Evolutionary conservation across 2,888 invertebrate species (phyloP).

Genomic region (Drosophila trichaetosa): DNA sequence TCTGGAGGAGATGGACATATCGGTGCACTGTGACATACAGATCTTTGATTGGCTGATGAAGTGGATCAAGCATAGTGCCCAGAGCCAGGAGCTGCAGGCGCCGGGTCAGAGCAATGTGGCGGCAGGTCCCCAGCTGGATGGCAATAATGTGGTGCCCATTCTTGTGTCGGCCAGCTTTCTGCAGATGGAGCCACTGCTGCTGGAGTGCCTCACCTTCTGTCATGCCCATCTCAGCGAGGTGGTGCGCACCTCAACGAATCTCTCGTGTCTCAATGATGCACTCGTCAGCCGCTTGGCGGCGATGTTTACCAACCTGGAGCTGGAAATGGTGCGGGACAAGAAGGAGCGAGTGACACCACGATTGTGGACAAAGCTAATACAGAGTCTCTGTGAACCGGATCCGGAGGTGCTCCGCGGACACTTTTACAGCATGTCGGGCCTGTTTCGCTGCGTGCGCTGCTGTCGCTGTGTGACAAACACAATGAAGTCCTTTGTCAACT

Average conservation of each 20-base stretch:
- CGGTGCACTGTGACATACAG: conserved; percentile 97
- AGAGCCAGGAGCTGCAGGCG: conserved; percentile 48
- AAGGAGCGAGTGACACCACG: conserved; percentile 95
- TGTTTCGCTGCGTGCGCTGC: conserved; percentile 91
- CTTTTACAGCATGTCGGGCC: conserved; percentile 91
- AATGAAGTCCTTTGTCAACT: conserved; percentile 90
- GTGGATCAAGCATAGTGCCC: conserved; percentile 93
- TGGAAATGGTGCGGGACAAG: conserved; percentile 93
- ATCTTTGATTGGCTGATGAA: conserved; percentile 98
- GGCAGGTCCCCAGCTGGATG: conserved; percentile 88
- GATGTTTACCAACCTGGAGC: conserved; percentile 94
- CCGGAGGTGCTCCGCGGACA: conserved; percentile 92
- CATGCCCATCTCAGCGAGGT: conserved; percentile 95
- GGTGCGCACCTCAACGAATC: conserved; percentile 93
- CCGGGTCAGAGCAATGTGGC: conserved; percentile 50
- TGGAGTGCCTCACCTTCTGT: conserved; percentile 94
- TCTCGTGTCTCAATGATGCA: conserved; percentile 94
- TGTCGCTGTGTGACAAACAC: conserved; percentile 90
- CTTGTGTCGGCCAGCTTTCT: conserved; percentile 97
- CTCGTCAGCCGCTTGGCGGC: conserved; percentile 91
- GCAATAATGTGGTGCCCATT: conserved; percentile 95
- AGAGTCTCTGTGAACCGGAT: conserved; percentile 90
- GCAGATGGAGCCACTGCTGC: conserved; percentile 94
- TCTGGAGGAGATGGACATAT: conserved; percentile 96
- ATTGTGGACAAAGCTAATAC: conserved; percentile 92